These are phyloP conservation scores for Dioctria linearis DNA, from an alignment of 2,888 invertebrate genomes.

Conservation along the genomic window DNA sequence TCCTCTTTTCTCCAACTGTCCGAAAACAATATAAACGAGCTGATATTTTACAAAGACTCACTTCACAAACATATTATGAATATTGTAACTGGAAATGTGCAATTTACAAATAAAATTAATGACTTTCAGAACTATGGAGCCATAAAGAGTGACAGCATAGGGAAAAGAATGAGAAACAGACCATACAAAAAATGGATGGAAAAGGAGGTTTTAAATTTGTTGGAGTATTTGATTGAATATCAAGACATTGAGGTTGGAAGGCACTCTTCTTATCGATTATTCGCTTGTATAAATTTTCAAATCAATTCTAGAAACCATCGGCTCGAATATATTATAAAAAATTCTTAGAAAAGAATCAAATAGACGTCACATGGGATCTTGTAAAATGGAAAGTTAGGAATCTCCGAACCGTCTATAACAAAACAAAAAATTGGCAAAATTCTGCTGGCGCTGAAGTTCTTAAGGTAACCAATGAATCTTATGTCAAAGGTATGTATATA, in stretches of 20 bases:
- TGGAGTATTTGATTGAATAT: not conserved
- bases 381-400: not conserved
- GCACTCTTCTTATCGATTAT: too few relatives aligned
- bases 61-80: too few relatives aligned
- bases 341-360: not conserved
- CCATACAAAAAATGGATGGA: not conserved
- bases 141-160: too few relatives aligned
- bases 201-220: not conserved
- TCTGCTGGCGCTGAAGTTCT: not conserved
- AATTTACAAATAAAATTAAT: too few relatives aligned
- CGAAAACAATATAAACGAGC: too few relatives aligned
- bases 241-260: not conserved
- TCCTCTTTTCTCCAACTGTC: too few relatives aligned
- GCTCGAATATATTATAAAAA: not conserved
- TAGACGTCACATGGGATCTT: not conserved
- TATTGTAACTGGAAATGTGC: too few relatives aligned
- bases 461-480: not conserved
- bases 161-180: not conserved
- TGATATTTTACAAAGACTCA: too few relatives aligned
- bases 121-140: too few relatives aligned
- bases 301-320: not conserved
- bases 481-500: not conserved
- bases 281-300: not conserved
- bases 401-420: not conserved
- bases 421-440: not conserved